Conservation (phyloP, 1,140 invertebrate genomes). For the Bombus turneri region DNA sequence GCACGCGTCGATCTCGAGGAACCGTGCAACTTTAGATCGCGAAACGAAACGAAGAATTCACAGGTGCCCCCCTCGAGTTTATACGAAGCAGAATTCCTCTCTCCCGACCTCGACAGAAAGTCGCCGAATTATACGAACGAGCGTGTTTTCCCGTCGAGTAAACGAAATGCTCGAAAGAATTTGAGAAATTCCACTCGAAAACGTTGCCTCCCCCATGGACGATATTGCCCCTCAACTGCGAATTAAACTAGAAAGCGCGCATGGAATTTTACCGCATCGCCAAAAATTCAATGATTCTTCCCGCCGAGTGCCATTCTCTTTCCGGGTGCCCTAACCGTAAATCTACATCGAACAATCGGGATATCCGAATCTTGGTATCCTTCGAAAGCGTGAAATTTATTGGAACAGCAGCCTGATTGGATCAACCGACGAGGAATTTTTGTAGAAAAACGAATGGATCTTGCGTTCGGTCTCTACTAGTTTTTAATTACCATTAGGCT, state of each 20-base stretch:
- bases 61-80: constrained; percentile 16
- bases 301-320: background rate
- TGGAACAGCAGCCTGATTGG: too few relatives aligned
- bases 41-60: constrained; percentile 14
- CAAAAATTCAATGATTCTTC: constrained; percentile 33
- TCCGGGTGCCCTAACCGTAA: background rate
- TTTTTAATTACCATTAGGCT: constrained; percentile 19
- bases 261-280: constrained; percentile 11
- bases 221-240: constrained; percentile 1
- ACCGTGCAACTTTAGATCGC: constrained; percentile 16
- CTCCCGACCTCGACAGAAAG: background rate
- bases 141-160: background rate
- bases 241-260: constrained; percentile 41
- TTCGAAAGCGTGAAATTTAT: too few relatives aligned
- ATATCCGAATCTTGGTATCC: background rate
- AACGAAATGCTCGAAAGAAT: constrained; percentile 40
- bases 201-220: background rate
- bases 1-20: constrained; percentile 27
- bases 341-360: background rate
- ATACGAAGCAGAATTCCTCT: background rate
- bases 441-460: too few relatives aligned
- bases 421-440: too few relatives aligned
- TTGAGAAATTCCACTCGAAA: constrained; percentile 30
- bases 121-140: constrained; percentile 12
- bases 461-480: too few relatives aligned